Evolutionary conservation across 2,113 vertebrate species (phyloP).

Genomic region (Addax nasomaculatus): DNA sequence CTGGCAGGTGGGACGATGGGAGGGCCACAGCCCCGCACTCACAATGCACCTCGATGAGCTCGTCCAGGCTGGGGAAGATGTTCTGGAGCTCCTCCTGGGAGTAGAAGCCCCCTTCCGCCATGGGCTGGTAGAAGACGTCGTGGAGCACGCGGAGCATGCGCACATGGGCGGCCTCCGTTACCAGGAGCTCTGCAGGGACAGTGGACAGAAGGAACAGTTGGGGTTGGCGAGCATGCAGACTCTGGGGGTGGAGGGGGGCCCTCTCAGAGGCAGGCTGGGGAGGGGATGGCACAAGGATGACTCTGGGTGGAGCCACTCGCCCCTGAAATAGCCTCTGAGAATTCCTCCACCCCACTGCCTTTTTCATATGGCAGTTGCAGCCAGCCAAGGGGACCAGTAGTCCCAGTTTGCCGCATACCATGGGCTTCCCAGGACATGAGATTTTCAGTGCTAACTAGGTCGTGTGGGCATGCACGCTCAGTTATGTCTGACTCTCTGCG

Average conservation of each 20-base stretch:
- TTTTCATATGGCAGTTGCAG: background rate
- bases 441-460: background rate
- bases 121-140: slow-evolving; percentile 87
- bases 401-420: background rate
- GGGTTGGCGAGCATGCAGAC: background rate
- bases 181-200: slow-evolving; percentile 84
- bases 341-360: background rate
- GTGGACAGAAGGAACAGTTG: background rate
- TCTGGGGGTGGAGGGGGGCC: background rate
- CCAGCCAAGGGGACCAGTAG: background rate
- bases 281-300: background rate
- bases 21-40: slow-evolving; percentile 43
- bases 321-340: background rate
- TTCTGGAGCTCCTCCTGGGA: slow-evolving; percentile 75
- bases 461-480: background rate
- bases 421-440: background rate
- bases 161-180: slow-evolving; percentile 90
- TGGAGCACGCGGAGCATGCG: slow-evolving; percentile 91
- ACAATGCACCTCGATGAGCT: slow-evolving; percentile 92
- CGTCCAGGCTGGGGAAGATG: slow-evolving; percentile 92
- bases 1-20: fast-evolving
- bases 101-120: slow-evolving; percentile 82
- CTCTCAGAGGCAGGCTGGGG: background rate
- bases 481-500: background rate
- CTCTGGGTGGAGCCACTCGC: background rate